Evolutionary conservation across 2,113 vertebrate genomes (phyloP).

Genomic region (Corythaixoides concolor): DNA sequence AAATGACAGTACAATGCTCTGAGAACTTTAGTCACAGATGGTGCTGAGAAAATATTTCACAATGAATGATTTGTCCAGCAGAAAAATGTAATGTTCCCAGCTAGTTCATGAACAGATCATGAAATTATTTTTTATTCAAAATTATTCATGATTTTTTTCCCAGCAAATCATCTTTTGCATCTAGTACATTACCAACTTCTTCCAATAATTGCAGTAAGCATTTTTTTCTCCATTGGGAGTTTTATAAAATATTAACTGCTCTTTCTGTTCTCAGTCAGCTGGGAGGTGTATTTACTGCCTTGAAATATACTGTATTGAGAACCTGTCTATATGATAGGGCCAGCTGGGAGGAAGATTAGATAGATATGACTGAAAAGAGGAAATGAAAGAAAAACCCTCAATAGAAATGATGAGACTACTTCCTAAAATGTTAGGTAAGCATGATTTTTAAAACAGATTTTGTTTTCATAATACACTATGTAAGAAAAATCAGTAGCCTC

Average conservation of each 20-base stretch:
- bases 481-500: not conserved
- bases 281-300: not conserved
- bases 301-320: not conserved
- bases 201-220: not conserved
- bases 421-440: not conserved
- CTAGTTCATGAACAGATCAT: slow-evolving; percentile 28
- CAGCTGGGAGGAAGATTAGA: not conserved
- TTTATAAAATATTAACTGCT: not conserved
- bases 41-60: slow-evolving; percentile 42
- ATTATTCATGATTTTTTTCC: not conserved
- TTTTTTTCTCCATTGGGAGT: not conserved
- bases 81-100: not conserved
- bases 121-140: not conserved
- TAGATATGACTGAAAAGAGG: not conserved
- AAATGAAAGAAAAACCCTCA: not conserved
- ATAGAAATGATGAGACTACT: not conserved
- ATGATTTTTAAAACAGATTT: not conserved
- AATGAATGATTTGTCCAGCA: slow-evolving; percentile 45
- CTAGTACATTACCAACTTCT: not conserved
- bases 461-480: not conserved
- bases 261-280: not conserved
- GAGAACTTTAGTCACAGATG: slow-evolving; percentile 26
- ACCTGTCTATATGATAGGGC: not conserved
- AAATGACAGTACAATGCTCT: slow-evolving; percentile 2
- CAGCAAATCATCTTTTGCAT: not conserved